These are phyloP conservation scores for Rhopalosiphum maidis DNA, from an alignment of 1,140 invertebrate species.

Conservation along the genomic window DNA sequence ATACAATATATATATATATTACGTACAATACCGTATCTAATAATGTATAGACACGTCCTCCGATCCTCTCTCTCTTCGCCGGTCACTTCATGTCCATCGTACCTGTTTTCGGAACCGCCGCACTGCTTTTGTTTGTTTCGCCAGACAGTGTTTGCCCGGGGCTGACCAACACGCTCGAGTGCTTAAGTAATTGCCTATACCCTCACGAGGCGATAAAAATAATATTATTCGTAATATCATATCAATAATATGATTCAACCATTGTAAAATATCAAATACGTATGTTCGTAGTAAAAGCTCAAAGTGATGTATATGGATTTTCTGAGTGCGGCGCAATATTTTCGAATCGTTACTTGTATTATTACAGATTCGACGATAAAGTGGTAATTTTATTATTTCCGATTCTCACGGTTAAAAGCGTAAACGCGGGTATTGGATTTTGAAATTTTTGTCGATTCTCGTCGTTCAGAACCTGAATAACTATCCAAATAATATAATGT, in stretches of 20 bases:
- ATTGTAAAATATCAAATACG: too few species aligned
- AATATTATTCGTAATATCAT: neutral
- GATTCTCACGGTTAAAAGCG: neutral
- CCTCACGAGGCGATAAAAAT: neutral
- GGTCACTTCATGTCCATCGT: neutral
- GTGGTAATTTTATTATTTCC: neutral
- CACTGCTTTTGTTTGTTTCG: neutral
- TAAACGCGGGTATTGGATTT: too few species aligned
- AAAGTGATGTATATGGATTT: neutral
- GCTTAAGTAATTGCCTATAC: constrained; percentile 28
- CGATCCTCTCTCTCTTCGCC: neutral
- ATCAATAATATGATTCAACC: neutral
- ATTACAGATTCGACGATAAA: neutral
- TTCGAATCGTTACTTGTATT: neutral
- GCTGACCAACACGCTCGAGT: neutral
- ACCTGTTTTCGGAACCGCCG: neutral
- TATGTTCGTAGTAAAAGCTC: neutral
- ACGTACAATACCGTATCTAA: neutral
- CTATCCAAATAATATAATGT: neutral
- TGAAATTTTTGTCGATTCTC: too few species aligned
- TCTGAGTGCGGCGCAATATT: neutral
- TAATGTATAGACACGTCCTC: neutral
- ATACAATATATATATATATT: neutral
- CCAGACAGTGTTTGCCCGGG: neutral
- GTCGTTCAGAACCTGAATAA: neutral